A percentile compares a stretch with the other conserved stretches of the same genome.
Evolutionary conservation across 2,888 invertebrate genomes (phyloP).

Genomic region (Euproctis similis): DNA sequence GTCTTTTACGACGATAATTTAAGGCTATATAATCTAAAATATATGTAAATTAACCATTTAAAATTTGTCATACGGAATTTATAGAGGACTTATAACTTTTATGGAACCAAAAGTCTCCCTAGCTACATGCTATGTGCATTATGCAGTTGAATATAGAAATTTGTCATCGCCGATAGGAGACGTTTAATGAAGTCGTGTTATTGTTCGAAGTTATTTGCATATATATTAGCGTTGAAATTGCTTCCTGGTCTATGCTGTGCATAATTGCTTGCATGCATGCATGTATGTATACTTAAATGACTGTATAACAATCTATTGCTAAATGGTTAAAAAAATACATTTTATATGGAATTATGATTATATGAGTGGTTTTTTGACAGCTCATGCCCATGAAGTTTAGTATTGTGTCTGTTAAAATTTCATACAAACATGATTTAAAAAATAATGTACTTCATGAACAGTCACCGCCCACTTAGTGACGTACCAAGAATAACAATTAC

Average conservation of each 20-base stretch:
- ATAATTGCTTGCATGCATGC: slow-evolving; percentile 4
- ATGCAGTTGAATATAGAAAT: no score
- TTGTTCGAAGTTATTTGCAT: slow-evolving; percentile 55
- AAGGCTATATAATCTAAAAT: slow-evolving; percentile 33
- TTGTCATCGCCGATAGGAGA: slow-evolving; percentile 20
- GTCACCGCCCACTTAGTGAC: no score
- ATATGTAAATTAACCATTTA: slow-evolving; percentile 26
- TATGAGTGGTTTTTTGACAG: no score
- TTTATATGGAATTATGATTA: no score
- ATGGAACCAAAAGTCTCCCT: slow-evolving; percentile 3
- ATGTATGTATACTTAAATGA: no score
- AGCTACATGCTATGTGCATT: slow-evolving; percentile 1
- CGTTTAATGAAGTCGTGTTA: slow-evolving; percentile 29
- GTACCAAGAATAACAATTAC: no score
- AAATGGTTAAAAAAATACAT: no score
- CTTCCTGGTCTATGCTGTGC: slow-evolving; percentile 29
- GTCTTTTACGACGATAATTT: slow-evolving; percentile 32
- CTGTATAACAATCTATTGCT: no score
- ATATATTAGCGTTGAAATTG: slow-evolving; percentile 56
- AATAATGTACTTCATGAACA: no score
- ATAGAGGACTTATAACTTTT: slow-evolving; percentile 18
- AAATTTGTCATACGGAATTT: slow-evolving; percentile 32
- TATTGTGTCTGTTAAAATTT: no score
- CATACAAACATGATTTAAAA: no score
- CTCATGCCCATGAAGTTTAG: no score